These are phyloP conservation scores for Acanthornis magna DNA, from an alignment of 2,797 vertebrate species.

Conservation along the genomic window DNA sequence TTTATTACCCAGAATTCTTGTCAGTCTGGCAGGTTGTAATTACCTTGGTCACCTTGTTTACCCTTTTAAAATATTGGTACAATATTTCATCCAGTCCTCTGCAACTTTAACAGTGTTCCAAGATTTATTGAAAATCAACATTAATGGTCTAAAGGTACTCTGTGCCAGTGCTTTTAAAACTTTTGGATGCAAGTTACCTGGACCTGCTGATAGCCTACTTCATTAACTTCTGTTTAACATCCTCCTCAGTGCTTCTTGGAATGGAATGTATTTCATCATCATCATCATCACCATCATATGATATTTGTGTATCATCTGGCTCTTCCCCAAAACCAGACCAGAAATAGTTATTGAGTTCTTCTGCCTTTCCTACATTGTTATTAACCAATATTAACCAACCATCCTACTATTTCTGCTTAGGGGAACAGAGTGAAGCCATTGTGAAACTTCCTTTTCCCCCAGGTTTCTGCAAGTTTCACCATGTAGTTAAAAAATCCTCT, in stretches of 20 bases:
- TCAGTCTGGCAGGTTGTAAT: background rate
- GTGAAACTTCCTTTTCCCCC: background rate
- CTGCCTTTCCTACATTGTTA: background rate
- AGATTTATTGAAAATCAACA: constrained; percentile 55
- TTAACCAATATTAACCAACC: background rate
- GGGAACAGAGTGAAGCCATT: background rate
- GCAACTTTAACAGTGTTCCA: constrained; percentile 11
- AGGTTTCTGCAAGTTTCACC: background rate
- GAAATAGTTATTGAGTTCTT: background rate
- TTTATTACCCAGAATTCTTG: constrained; percentile 16
- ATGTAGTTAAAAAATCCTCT: background rate
- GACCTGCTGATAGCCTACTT: constrained; percentile 10
- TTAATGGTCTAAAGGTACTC: constrained; percentile 37
- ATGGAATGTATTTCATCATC: constrained; percentile 3
- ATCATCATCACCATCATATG: background rate
- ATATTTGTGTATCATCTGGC: background rate
- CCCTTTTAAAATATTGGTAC: constrained; percentile 1
- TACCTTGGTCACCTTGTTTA: constrained; percentile 40
- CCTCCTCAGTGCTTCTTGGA: background rate
- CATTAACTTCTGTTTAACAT: constrained; percentile 15
- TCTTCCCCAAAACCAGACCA: background rate
- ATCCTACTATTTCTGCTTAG: background rate
- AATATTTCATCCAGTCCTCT: constrained; percentile 22
- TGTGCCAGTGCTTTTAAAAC: constrained; percentile 53
- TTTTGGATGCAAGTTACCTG: constrained; percentile 24